Conservation (phyloP, 2,113 vertebrate genomes). For the Gymnogyps californianus region DNA sequence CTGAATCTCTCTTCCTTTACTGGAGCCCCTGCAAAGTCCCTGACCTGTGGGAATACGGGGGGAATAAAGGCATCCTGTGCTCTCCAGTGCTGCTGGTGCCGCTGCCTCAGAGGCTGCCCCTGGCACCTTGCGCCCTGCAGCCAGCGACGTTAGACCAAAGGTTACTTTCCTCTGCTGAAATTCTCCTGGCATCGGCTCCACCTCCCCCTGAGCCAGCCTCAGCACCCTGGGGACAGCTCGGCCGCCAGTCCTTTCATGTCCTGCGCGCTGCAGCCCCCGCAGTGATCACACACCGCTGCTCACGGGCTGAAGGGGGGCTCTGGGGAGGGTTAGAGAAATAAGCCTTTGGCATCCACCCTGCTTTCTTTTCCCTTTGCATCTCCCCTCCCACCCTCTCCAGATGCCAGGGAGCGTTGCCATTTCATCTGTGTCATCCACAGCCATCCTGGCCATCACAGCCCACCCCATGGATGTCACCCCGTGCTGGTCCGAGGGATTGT, state of each 20-base stretch:
- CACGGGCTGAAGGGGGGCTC: rapidly evolving
- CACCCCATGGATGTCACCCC: background rate
- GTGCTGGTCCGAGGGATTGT: background rate
- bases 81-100: background rate
- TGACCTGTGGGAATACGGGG: background rate
- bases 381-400: background rate
- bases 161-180: background rate
- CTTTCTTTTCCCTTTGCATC: background rate
- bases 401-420: background rate
- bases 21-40: background rate
- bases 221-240: background rate
- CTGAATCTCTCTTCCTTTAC: background rate
- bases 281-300: background rate
- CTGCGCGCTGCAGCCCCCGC: rapidly evolving
- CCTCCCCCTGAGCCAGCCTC: background rate
- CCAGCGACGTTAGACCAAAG: background rate
- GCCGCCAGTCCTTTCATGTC: background rate
- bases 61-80: background rate
- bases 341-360: background rate
- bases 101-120: background rate
- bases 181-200: background rate
- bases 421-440: background rate
- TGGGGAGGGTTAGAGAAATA: background rate
- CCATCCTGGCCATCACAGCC: background rate
- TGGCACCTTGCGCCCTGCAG: background rate